Percentiles rank a stretch among this genome's conserved stretches.
Conservation (phyloP, 2,113 vertebrate genomes). For the Capreolus pygargus region DNA sequence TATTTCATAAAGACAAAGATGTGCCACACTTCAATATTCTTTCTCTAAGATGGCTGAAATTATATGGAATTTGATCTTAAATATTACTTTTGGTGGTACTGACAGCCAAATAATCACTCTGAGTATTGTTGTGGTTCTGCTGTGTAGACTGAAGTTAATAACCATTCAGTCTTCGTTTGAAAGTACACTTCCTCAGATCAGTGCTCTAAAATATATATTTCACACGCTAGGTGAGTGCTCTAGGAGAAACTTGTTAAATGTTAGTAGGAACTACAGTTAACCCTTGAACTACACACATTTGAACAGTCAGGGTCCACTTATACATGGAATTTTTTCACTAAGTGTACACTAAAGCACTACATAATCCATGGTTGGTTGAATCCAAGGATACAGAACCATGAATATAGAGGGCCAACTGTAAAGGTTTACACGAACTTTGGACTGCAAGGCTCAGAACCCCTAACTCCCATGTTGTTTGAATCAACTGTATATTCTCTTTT, state of each 20-base stretch:
- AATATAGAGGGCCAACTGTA: neutral
- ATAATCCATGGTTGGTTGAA: neutral
- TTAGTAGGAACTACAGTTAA: neutral
- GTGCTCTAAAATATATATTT: constrained; percentile 8
- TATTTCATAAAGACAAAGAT: neutral
- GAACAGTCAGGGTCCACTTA: neutral
- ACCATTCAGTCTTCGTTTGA: constrained; percentile 16
- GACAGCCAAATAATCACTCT: neutral
- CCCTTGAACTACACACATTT: neutral
- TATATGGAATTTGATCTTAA: neutral
- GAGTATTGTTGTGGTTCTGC: neutral
- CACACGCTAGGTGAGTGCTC: neutral
- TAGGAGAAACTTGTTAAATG: neutral
- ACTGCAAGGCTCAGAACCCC: neutral
- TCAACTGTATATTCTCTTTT: neutral
- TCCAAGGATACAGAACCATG: neutral
- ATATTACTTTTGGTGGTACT: constrained; percentile 10
- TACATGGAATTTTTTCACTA: neutral
- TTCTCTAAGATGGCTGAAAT: constrained; percentile 3
- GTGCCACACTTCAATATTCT: neutral
- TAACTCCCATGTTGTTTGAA: neutral
- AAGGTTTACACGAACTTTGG: neutral
- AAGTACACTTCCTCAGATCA: constrained; percentile 17
- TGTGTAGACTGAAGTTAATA: neutral
- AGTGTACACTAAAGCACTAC: neutral